A percentile compares a stretch with the other conserved stretches of the same genome.
phyloP scores from a whole-genome alignment of 37 sponge, comb jelly and placozoan genomes.

The Hormiphora californensis region DNA sequence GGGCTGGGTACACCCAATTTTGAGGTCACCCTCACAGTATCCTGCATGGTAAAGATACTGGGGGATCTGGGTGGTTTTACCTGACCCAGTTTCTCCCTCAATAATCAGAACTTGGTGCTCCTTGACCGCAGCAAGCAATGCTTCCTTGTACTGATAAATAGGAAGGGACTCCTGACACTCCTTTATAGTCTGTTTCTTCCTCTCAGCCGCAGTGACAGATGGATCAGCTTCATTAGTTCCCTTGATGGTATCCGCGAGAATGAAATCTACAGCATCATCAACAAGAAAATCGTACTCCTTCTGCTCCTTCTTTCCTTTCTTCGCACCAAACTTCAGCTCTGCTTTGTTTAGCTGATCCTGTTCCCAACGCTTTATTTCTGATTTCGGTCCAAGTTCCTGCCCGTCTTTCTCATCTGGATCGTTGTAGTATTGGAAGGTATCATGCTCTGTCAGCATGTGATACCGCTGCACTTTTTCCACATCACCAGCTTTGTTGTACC shows the following conservation, averaged over 20 bases:
- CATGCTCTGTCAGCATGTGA: slow-evolving; percentile 70
- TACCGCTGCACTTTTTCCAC: slow-evolving; percentile 76
- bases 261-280: slow-evolving; percentile 86
- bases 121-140: slow-evolving; percentile 72
- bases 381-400: slow-evolving; percentile 79
- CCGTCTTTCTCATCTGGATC: neutral
- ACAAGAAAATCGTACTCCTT: slow-evolving; percentile 90
- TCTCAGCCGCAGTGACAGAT: slow-evolving; percentile 62
- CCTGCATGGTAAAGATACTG: slow-evolving; percentile 79
- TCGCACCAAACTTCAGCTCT: slow-evolving; percentile 76
- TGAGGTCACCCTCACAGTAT: slow-evolving; percentile 63
- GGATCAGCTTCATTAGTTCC: slow-evolving; percentile 60
- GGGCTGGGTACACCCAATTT: slow-evolving; percentile 96
- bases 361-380: slow-evolving; percentile 91
- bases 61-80: slow-evolving; percentile 98
- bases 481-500: slow-evolving; percentile 71
- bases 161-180: slow-evolving; percentile 84
- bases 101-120: slow-evolving; percentile 92
- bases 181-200: slow-evolving; percentile 64
- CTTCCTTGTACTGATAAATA: slow-evolving; percentile 78
- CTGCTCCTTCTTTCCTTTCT: slow-evolving; percentile 69
- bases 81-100: slow-evolving; percentile 98
- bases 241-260: slow-evolving; percentile 69
- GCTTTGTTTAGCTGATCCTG: slow-evolving; percentile 80
- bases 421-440: slow-evolving; percentile 57